These are phyloP conservation scores for Pipistrellus nathusii DNA, from an alignment of 2,797 vertebrate species.

Conservation along the genomic window DNA sequence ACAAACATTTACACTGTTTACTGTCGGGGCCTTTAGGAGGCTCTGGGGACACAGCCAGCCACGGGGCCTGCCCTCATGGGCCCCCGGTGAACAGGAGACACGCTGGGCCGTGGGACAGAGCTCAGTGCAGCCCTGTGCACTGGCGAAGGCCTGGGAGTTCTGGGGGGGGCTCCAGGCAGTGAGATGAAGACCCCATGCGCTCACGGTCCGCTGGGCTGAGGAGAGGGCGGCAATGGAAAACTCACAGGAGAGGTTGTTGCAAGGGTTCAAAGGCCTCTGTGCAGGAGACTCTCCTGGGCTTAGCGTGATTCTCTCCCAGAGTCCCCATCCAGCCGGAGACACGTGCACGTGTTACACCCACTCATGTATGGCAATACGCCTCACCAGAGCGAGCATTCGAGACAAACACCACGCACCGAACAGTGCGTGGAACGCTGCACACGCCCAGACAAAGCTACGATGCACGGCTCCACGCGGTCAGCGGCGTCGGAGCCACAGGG, in stretches of 20 bases:
- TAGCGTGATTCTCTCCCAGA: fast-evolving
- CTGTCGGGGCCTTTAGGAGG: fast-evolving
- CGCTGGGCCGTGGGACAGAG: fast-evolving
- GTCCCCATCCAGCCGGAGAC: fast-evolving
- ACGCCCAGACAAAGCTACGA: too few species aligned
- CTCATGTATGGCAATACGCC: fast-evolving
- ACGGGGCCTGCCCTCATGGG: fast-evolving
- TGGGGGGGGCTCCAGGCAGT: fast-evolving
- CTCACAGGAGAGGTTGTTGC: neutral
- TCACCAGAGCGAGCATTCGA: fast-evolving
- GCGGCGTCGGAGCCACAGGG: fast-evolving
- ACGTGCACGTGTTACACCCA: fast-evolving
- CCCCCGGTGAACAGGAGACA: fast-evolving
- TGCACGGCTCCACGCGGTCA: neutral
- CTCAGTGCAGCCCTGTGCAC: fast-evolving
- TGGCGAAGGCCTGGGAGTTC: neutral
- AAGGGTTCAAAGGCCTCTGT: neutral
- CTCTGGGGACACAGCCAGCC: fast-evolving
- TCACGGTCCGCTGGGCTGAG: fast-evolving
- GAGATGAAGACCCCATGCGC: fast-evolving
- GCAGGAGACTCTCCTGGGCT: fast-evolving
- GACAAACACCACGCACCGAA: neutral
- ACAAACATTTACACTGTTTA: fast-evolving
- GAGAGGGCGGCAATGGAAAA: fast-evolving
- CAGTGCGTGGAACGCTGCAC: neutral